Conservation (phyloP, 2,888 invertebrate species). For the Cynaeus angustus region DNA sequence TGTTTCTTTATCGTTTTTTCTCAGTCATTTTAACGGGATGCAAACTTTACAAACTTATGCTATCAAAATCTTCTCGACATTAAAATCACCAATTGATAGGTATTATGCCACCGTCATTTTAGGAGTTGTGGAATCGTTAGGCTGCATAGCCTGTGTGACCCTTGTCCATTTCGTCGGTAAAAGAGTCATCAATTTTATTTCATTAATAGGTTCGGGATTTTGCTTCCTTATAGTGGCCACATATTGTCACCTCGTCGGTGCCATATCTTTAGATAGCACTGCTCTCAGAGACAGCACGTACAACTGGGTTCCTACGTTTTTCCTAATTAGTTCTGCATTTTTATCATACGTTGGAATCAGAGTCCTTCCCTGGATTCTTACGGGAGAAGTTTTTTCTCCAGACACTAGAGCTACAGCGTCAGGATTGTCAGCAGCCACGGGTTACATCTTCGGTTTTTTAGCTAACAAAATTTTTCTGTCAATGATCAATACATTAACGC, state of each 20-base stretch:
- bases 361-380: constrained; percentile 85
- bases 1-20: constrained; percentile 80
- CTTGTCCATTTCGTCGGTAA: constrained; percentile 84
- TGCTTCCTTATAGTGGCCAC: constrained; percentile 78
- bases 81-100: constrained; percentile 84
- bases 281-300: constrained; percentile 28
- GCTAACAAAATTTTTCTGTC: constrained; percentile 83
- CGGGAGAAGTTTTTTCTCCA: constrained; percentile 84
- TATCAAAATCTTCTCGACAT: constrained; percentile 81
- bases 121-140: constrained; percentile 82
- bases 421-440: constrained; percentile 82
- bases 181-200: constrained; percentile 79
- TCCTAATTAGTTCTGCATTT: constrained; percentile 80
- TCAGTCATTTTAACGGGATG: constrained; percentile 85
- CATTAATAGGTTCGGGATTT: constrained; percentile 78
- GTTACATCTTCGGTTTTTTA: constrained; percentile 84
- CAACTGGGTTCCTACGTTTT: constrained; percentile 80
- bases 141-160: constrained; percentile 78
- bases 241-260: constrained; percentile 70
- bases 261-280: constrained; percentile 55
- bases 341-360: constrained; percentile 81
- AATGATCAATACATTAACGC: constrained; percentile 77
- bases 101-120: constrained; percentile 84
- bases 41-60: constrained; percentile 84
- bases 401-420: constrained; percentile 82